A percentile compares a stretch with the other conserved stretches of the same genome.
phyloP scores from a whole-genome alignment of 2,797 vertebrate species.

The Acanthurus leucopareius region DNA sequence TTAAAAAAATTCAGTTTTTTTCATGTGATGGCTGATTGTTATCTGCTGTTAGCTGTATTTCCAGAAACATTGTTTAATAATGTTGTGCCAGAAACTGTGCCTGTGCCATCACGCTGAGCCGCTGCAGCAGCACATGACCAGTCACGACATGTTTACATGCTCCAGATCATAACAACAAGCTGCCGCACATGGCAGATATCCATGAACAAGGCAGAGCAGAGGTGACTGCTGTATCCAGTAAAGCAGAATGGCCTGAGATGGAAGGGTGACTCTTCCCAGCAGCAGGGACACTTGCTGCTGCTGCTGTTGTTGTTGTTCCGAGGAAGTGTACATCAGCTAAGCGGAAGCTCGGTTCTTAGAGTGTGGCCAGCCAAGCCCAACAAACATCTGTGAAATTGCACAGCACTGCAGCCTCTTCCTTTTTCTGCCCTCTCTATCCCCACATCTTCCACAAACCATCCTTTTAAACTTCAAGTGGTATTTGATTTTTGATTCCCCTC shows the following conservation, averaged over 20 bases:
- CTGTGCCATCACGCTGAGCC: constrained; percentile 39
- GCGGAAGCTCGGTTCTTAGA: constrained; percentile 59
- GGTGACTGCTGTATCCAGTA: constrained; percentile 26
- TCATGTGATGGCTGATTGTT: constrained; percentile 19
- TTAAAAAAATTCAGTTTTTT: neutral
- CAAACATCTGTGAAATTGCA: constrained; percentile 79
- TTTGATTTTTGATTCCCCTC: constrained; percentile 24
- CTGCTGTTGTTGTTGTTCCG: constrained; percentile 48
- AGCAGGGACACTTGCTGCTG: constrained; percentile 20
- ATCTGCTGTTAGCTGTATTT: constrained; percentile 29
- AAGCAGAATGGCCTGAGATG: constrained; percentile 30
- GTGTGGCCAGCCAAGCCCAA: constrained; percentile 50
- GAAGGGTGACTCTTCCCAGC: constrained; percentile 14
- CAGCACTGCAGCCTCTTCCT: constrained; percentile 35
- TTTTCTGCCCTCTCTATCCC: constrained; percentile 16
- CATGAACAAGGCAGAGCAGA: constrained; percentile 33
- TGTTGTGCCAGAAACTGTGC: constrained; percentile 33
- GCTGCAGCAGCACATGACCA: constrained; percentile 46
- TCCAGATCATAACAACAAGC: constrained; percentile 45
- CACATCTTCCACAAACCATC: constrained; percentile 16
- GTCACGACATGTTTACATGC: constrained; percentile 67
- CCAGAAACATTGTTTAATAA: constrained; percentile 54
- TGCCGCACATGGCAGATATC: constrained; percentile 40
- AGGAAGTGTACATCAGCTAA: constrained; percentile 52
- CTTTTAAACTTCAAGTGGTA: constrained; percentile 1